Evolutionary conservation across 1,140 invertebrate genomes (phyloP), one percentile per base, ranked within the genome.

Genomic region (Magallana ariakensis): DNA sequence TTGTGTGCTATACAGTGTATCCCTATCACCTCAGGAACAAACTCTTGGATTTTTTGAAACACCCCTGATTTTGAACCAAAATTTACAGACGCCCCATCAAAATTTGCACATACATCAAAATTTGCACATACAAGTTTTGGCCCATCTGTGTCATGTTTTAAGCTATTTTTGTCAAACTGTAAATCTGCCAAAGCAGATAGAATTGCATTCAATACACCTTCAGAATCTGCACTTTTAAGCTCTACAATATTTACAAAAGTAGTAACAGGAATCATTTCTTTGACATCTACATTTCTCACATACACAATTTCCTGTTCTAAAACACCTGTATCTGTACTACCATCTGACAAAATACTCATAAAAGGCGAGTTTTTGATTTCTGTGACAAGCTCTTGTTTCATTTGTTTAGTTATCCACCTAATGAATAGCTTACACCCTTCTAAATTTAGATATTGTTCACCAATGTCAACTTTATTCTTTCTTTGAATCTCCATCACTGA

Each of bases 1-100:
- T 87, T 87, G 54, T 87, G 86, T 15, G 86, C 60, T 4, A 84
- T 66, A 87, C 83, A 87, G 62, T 84, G 86, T 26, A 87, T 56
- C 9, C 82, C 86, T 26, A 70, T 19, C 13, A 55, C 8, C 19
- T 57, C 54, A 22, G 86, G 82, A 62, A 87, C 58, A 13, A 87
- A 57, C 8, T 54, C 46, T 80, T 55, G 54, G n/a, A n/a, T n/a
- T 10, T 75, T 70, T 66, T 80, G 53, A 11, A 84, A 57, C 26
- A 84, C 86, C 6, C 83, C 82, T 46, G 13, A 53, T 87, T 87
- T 87, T 53, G n/a, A 56, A 33, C 81, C 80, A 46, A 83, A 83
- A 75, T 87, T 84, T n/a, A 70, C 82, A 15, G 86, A 87, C 10
- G 86, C 86, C 16, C 83, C 86, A 84, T 57, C 56, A n/a, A n/a